Percentiles rank a stretch among this genome's conserved stretches.
These are phyloP conservation scores for Neolamprologus caudopunctatus DNA, from an alignment of 2,113 vertebrate genomes.

Conservation along the genomic window DNA sequence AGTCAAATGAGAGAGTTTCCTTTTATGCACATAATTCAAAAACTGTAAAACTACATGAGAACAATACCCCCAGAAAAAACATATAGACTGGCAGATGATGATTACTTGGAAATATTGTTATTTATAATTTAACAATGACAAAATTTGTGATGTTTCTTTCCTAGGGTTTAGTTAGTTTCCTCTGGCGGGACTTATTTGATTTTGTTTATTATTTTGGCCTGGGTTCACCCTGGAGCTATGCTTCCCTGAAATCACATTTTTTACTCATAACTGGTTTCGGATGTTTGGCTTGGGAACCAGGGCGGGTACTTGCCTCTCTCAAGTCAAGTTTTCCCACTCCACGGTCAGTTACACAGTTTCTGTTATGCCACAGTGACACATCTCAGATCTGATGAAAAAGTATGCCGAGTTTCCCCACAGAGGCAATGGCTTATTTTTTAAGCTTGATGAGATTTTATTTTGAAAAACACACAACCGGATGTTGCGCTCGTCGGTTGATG, in stretches of 20 bases:
- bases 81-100: neutral
- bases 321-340: neutral
- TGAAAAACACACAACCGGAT: neutral
- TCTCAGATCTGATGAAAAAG: neutral
- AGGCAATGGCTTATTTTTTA: neutral
- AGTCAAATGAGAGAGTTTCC: neutral
- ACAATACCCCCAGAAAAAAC: rapidly evolving
- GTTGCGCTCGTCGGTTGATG: neutral
- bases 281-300: neutral
- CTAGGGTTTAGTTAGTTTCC: neutral
- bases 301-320: neutral
- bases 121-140: neutral
- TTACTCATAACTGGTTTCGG: neutral
- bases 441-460: neutral
- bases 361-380: neutral
- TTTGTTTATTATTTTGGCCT: neutral
- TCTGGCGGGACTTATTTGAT: rapidly evolving
- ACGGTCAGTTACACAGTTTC: neutral
- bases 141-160: neutral
- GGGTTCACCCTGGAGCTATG: neutral
- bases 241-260: neutral
- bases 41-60: neutral
- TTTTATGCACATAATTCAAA: neutral
- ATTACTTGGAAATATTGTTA: neutral
- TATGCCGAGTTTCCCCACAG: neutral